Percentiles rank a stretch among this genome's conserved stretches.
These are phyloP conservation scores for Andricus quercusramuli DNA, from an alignment of 2,888 invertebrate genomes.

Conservation along the genomic window DNA sequence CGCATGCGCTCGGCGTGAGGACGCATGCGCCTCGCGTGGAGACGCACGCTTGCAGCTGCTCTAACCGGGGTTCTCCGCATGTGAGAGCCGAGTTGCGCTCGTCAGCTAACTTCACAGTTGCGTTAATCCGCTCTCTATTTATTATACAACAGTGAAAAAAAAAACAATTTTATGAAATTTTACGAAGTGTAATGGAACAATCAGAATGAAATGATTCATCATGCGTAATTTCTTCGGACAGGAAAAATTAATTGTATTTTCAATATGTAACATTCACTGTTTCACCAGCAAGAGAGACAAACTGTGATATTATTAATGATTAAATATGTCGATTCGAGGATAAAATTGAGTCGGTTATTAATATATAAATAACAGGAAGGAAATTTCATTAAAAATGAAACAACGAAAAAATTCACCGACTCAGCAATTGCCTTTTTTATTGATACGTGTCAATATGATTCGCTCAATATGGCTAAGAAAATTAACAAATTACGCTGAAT, in stretches of 20 bases:
- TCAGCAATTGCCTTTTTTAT: constrained; percentile 14
- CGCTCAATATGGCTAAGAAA: constrained; percentile 1
- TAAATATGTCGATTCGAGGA: constrained; percentile 59
- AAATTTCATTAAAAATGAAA: constrained; percentile 15
- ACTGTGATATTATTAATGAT: constrained; percentile 75
- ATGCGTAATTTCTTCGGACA: background rate
- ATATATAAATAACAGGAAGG: constrained; percentile 36
- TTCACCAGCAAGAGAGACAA: constrained; percentile 68
- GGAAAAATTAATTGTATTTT: constrained; percentile 2
- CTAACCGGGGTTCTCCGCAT: no score
- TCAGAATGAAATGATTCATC: background rate
- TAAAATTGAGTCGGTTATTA: constrained; percentile 17
- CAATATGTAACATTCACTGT: constrained; percentile 51
- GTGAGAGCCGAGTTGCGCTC: no score
- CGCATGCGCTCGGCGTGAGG: no score
- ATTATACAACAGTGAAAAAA: constrained; percentile 46
- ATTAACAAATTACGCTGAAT: background rate
- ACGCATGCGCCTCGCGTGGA: no score
- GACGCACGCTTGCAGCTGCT: no score
- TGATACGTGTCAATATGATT: background rate
- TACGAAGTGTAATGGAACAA: background rate
- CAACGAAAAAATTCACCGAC: constrained; percentile 25
- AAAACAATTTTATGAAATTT: constrained; percentile 23
- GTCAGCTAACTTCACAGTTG: no score
- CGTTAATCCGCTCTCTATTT: constrained; percentile 5